Base-by-base conservation (phyloP, 2,888 invertebrate genomes). In the Oxystoma pomonae region DNA sequence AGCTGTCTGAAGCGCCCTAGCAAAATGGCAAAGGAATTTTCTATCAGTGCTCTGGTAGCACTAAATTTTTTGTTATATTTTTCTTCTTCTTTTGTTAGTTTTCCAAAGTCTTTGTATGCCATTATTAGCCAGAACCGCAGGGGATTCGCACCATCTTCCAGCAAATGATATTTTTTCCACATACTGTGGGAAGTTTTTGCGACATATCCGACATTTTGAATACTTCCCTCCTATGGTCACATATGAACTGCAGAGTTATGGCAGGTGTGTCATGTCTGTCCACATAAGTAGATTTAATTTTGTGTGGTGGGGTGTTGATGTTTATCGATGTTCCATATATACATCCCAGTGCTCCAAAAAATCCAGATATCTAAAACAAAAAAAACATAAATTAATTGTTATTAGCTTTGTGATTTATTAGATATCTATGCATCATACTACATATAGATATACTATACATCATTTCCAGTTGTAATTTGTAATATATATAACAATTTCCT, bases 1-100 rank as follows among this genome's bases (percentile, higher is more conserved):
- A 71, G 55, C 62, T 71, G 70, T 16, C 69, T 58, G 53, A 72
- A 74, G 17, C 72, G 64, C 21, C 57, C 55, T 67, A 74, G 74
- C 16, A 74, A 60, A n/a, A 74, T 51, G 18, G 72, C 74, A 65
- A 77, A 76, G 7, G 73, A 58, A 64, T 76, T 75, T 70, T 75
- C 75, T 17, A 77, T 75, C 59, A 67, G 63, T 1, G 75, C 72
- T 55, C 75, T 57, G 2, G 72, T 71, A 57, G 65, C 64, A 57
- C 62, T 67, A 57, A 75, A 70, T 21, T 66, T 73, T 58, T 67
- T 63, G 62, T 77, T 77, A 58, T 62, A 77, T 18, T 58, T 58
- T 59, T 55, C 70, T 67, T 76, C 64, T 1, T 60, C 59, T 19
- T 65, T 57, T 1, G 69, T 72, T 19, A 77, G 64, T 50, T 68